These are phyloP conservation scores for Fulmarus glacialis DNA, from an alignment of 2,113 vertebrate species.

Conservation along the genomic window DNA sequence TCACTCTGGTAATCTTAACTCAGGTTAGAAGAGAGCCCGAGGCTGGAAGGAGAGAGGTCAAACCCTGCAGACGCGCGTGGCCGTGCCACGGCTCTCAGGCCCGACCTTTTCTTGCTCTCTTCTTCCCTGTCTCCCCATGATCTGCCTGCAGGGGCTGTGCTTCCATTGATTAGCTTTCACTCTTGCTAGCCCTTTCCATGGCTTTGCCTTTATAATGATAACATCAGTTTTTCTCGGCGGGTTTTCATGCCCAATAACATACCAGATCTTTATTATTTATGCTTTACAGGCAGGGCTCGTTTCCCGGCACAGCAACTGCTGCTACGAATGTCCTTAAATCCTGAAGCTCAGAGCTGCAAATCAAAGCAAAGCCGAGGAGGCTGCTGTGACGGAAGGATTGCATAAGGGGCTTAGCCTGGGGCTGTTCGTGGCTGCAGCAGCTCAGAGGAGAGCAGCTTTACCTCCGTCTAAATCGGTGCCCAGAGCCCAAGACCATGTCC, in stretches of 20 bases:
- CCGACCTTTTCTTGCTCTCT: neutral
- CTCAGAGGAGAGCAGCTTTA: neutral
- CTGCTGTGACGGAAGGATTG: slow-evolving; percentile 23
- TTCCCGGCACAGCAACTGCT: neutral
- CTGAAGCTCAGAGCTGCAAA: neutral
- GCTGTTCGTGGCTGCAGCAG: neutral
- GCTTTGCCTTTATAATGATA: neutral
- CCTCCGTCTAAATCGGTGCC: neutral
- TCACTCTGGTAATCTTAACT: neutral
- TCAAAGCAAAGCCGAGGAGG: neutral
- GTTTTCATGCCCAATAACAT: neutral
- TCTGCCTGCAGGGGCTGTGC: neutral
- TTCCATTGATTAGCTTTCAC: neutral
- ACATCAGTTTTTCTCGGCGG: neutral
- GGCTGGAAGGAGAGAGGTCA: neutral
- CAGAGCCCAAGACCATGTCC: neutral
- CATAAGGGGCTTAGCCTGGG: neutral
- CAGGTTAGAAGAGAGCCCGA: neutral
- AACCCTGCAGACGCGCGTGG: accelerated
- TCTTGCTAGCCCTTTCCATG: neutral
- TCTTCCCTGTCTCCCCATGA: neutral
- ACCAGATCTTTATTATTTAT: neutral
- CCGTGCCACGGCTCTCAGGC: accelerated
- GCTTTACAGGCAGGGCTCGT: neutral
- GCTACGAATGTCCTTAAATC: neutral